Base-by-base conservation (phyloP, 2,113 vertebrate genomes). In the Ceyx cyanopectus region DNA sequence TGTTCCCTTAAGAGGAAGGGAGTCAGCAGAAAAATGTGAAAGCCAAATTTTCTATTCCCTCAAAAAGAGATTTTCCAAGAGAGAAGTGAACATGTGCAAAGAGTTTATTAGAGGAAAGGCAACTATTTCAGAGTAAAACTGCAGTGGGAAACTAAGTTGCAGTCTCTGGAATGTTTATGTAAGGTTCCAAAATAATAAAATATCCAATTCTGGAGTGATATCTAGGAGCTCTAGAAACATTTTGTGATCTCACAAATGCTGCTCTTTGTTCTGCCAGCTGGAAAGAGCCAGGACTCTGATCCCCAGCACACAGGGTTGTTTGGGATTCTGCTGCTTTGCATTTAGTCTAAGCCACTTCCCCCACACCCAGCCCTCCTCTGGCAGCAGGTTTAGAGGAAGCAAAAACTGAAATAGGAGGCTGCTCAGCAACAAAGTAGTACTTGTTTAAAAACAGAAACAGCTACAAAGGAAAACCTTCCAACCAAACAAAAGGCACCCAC, bases 1-100 rank as follows among this genome's bases (percentile, higher is more conserved):
- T 62, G 41, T 90, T 94, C 69, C 43, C 30, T 91, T 81, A 57
- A 85, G 78, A 87, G 63, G 70, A 82, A 94, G 46, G 27, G 56
- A 93, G 34, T 85, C 56, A 60, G 65, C 65, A 41, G 79, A 53
- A 94, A 85, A 85, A 89, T 37, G 12, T 66, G 60, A 88, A 77
- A 92, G 50, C 32, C 73, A 54, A 76, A 89, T 79, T 23, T 67
- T 19, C 0, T 91, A 78, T 72, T 89, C 92, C 30, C 0, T 0
- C 51, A 60, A 66, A 92, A 89, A 2, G 6, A 65, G 61, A 57
- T 87, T 94, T 85, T 89, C 23, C 61, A 46, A 65, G 73, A 86
- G 37, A 76, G 32, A 75, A 86, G 40, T 58, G 45, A 75, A 84
- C 8, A 4, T 30, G 29, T 67, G 50, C 56, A 66, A 69, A 63